Percentiles rank a stretch among this genome's conserved stretches.
These are phyloP conservation scores for Aleiodes alternator DNA, from an alignment of 2,888 invertebrate species.

Conservation along the genomic window DNA sequence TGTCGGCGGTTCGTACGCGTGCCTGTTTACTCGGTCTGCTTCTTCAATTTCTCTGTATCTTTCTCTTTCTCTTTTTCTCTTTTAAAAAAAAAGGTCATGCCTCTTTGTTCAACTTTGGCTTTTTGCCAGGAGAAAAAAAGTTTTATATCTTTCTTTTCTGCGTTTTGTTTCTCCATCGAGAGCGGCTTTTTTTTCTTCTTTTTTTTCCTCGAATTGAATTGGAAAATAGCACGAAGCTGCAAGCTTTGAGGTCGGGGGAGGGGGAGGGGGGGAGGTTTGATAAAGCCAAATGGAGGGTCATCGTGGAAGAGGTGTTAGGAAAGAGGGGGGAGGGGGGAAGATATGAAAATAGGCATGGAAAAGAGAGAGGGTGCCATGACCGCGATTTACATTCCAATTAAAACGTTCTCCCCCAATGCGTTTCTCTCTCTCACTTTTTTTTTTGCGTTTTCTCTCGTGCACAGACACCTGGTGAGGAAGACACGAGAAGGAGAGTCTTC, in stretches of 20 bases:
- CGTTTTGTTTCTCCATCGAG: not conserved
- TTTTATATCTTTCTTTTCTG: not conserved
- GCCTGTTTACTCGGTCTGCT: slow-evolving; percentile 32
- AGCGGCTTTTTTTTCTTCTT: not conserved
- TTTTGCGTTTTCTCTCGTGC: slow-evolving; percentile 29
- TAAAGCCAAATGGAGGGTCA: slow-evolving; percentile 44
- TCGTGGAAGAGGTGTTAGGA: slow-evolving; percentile 32
- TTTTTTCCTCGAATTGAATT: slow-evolving; percentile 17
- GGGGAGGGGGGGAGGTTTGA: slow-evolving; percentile 54
- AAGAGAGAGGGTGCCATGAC: slow-evolving; percentile 48
- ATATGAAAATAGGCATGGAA: slow-evolving; percentile 49
- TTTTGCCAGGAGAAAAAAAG: slow-evolving; percentile 1
- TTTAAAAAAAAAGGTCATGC: not conserved
- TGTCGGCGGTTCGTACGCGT: slow-evolving; percentile 27
- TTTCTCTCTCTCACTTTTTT: slow-evolving; percentile 38
- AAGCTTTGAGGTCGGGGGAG: slow-evolving; percentile 55
- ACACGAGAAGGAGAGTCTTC: slow-evolving; percentile 15
- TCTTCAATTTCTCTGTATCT: no score
- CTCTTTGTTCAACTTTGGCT: no score
- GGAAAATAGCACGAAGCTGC: slow-evolving; percentile 46
- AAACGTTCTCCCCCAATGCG: slow-evolving; percentile 56
- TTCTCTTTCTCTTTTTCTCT: slow-evolving; percentile 8
- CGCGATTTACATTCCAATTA: slow-evolving; percentile 67
- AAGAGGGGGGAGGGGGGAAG: not conserved
- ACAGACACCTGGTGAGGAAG: slow-evolving; percentile 21